These are phyloP conservation scores for Parasteatoda lunata DNA, from an alignment of 2,888 invertebrate species.

Conservation along the genomic window DNA sequence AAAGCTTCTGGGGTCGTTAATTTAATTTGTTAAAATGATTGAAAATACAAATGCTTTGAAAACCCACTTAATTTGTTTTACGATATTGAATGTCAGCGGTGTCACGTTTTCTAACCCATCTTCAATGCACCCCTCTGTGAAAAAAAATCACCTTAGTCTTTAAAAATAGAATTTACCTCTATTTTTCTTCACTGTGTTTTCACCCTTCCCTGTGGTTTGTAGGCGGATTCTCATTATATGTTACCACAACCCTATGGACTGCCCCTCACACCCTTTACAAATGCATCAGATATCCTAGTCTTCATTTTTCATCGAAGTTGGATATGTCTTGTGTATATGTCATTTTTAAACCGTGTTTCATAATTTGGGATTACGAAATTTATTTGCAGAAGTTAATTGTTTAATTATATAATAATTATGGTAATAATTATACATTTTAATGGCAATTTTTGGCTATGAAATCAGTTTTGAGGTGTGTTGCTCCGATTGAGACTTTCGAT, in stretches of 20 bases:
- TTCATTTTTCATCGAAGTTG: neutral
- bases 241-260: neutral
- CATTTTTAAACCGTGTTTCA: too few species aligned
- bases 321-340: too few species aligned
- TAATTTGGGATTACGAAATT: too few species aligned
- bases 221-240: constrained; percentile 7
- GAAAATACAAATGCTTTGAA: neutral
- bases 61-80: neutral
- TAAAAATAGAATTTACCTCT: constrained; percentile 39
- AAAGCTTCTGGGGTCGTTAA: too few species aligned
- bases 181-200: constrained; percentile 15
- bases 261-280: neutral
- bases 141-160: constrained; percentile 1
- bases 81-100: neutral
- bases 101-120: neutral
- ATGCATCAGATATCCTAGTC: neutral
- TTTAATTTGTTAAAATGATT: neutral
- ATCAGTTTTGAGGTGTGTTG: too few species aligned
- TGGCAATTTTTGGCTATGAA: too few species aligned
- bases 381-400: too few species aligned
- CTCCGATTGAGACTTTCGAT: too few species aligned
- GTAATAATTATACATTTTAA: too few species aligned
- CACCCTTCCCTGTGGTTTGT: constrained; percentile 15
- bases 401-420: too few species aligned
- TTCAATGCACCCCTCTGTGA: neutral